Evolutionary conservation across 2,888 invertebrate genomes (phyloP), one percentile per base, ranked within the genome.

Genomic region (Epistrophe grossulariae): DNA sequence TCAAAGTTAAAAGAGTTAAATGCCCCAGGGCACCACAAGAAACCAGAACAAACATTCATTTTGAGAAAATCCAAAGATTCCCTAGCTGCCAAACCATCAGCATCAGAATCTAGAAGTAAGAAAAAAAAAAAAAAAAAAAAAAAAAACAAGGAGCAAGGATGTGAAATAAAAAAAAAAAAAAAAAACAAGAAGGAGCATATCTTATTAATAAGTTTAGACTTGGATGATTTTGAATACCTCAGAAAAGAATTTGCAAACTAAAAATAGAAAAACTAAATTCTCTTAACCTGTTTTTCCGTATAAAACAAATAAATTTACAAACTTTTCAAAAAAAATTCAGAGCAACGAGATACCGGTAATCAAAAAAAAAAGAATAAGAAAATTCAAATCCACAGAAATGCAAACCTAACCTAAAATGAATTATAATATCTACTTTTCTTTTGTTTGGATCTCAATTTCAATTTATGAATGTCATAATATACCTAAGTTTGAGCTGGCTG

Each of bases 1-100:
- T 68, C 68, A 52, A 68, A 68, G 68, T 68, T 68, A 68, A 68
- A 52, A 68, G 50, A 68, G 68, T 68, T 68, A 68, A 68, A 68
- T 68, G 68, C 68, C 52, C 68, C 13, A 68, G 50, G 52, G 68
- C 68, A 68, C 68, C 68, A 38, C 68, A 68, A 68, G 68, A 68
- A 68, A 68, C 68, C 35, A 68, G 68, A 35, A 68, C 68, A 68
- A 48, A 52, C 68, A 68, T 68, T 68, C 52, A 68, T 68, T 68
- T 68, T 68, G 38, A 68, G 52, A 68, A 52, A 68, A 68, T 52
- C 68, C 38, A 68, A 68, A 68, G 52, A 68, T 52, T 35, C 52
- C 62, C 40, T 11, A 40, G 40, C 40, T 24, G 38, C 10, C 17
- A 38, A 40, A 40, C 62, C 15, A 38, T 7, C 38, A 17, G 13